Base-by-base conservation (phyloP, 2,113 vertebrate genomes). In the Callithrix jacchus region DNA sequence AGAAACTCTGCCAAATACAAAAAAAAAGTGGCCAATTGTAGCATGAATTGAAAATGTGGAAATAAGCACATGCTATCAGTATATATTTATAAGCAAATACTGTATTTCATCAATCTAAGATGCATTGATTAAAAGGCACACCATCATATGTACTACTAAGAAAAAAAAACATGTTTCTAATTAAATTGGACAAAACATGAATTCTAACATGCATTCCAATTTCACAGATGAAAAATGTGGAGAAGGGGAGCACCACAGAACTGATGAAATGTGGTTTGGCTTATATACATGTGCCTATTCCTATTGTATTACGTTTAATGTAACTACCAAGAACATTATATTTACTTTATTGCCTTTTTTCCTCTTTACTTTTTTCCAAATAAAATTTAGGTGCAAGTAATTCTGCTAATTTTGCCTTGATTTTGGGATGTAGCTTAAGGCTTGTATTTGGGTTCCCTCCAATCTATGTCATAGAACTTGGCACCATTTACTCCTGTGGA, bases 11-110 rank as follows among this genome's bases (percentile, higher is more conserved):
- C 37, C 77, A 89, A 87, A 91, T 32, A 81, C 93, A 96, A 96
- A 90, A 96, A 96, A 90, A 93, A 86, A 94, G 30, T 97, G 61
- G 54, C 77, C 83, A 95, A 30, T 80, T 94, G 21, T 90, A 68
- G 79, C 30, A 49, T n/a, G 37, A 92, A 91, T 56, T 89, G 42
- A 97, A 93, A 95, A 66, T 89, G 5, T 91, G 42, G 4, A 4
- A 81, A 40, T 87, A 25, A 87, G 52, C 64, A 87, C 49, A 80
- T 82, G 18, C 35, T 54, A 87, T 58, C 12, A 71, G 7, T 14
- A 83, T 32, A 6, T 73, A 81, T 82, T 95, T 91, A 92, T 32
- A 56, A 89, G 23, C 2, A 89, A 93, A 93, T 61, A 58, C 18
- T 84, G 3, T 40, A 32, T 66, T 90, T 88, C 68, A 94, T 93